Percentiles rank a stretch among this genome's conserved stretches.
These are phyloP conservation scores for Stegodyphus mimosarum DNA, from an alignment of 1,140 invertebrate genomes.

Conservation along the genomic window DNA sequence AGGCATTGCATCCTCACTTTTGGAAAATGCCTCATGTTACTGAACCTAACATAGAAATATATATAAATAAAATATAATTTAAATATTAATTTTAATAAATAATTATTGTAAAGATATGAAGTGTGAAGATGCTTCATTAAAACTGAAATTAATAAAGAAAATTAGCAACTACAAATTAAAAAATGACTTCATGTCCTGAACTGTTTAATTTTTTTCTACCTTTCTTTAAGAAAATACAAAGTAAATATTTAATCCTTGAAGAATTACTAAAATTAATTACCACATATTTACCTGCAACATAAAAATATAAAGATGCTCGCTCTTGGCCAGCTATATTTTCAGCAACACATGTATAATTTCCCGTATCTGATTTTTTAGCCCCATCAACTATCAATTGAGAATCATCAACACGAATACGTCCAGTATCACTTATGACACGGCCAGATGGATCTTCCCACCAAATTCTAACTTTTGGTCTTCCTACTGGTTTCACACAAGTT, in stretches of 20 bases:
- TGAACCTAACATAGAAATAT: no score
- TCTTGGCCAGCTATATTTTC: constrained; percentile 64
- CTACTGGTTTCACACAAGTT: constrained; percentile 74
- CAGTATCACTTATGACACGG: constrained; percentile 73
- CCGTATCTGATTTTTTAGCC: constrained; percentile 68
- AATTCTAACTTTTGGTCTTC: constrained; percentile 67
- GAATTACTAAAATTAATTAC: background rate
- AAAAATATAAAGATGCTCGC: constrained; percentile 55
- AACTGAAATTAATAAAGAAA: no score
- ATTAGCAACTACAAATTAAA: no score
- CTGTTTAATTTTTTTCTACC: no score
- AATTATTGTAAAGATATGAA: no score
- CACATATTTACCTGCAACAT: constrained; percentile 54
- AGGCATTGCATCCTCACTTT: no score
- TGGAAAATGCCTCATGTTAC: no score
- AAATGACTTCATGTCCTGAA: no score
- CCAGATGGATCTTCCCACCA: constrained; percentile 77
- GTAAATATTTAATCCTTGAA: background rate
- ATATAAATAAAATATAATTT: no score
- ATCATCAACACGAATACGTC: constrained; percentile 73
- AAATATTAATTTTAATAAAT: no score
- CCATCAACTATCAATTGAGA: constrained; percentile 75
- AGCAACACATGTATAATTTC: constrained; percentile 66
- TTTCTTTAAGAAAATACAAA: no score
- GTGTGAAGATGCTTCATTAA: no score